Percentiles rank a stretch among this genome's conserved stretches.
Conservation (phyloP, 2,113 vertebrate genomes). For the Hippoglossus stenolepis region DNA sequence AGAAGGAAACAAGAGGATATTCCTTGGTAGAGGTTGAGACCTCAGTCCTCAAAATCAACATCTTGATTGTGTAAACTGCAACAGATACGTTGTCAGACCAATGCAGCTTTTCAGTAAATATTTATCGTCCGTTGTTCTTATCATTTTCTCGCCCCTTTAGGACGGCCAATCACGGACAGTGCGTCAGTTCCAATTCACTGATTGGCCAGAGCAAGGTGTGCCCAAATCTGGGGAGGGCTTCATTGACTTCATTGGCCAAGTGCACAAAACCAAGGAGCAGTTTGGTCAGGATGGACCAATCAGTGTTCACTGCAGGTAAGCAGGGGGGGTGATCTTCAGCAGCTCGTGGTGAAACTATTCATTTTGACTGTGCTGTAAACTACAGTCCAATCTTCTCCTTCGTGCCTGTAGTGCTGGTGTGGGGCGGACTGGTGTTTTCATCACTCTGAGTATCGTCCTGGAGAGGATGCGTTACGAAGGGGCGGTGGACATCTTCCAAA, state of each 20-base stretch:
- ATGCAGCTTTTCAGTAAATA: background rate
- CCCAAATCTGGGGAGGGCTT: constrained; percentile 98
- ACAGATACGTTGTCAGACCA: background rate
- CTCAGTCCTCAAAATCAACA: background rate
- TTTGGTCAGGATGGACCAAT: constrained; percentile 99
- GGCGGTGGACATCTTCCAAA: constrained; percentile 99
- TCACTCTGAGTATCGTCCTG: constrained; percentile 97
- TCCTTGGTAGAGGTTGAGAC: constrained; percentile 51
- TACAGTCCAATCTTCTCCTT: constrained; percentile 1
- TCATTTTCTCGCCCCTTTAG: constrained; percentile 69
- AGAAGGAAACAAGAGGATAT: constrained; percentile 41
- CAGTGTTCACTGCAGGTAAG: constrained; percentile 97
- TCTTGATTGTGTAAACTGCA: constrained; percentile 2
- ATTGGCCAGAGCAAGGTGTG: constrained; percentile 98
- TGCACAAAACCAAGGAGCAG: constrained; percentile 99
- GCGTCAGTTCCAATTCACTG: constrained; percentile 98
- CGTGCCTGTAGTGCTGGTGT: constrained; percentile 88
- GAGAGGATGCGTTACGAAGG: constrained; percentile 99
- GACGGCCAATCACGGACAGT: constrained; percentile 97
- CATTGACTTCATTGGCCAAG: constrained; percentile 98
- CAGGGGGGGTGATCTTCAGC: background rate
- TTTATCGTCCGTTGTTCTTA: background rate
- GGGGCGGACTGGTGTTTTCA: constrained; percentile 96
- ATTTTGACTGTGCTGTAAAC: background rate
- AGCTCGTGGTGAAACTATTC: background rate